Base-by-base conservation (phyloP, 2,113 vertebrate species). In the Setophaga coronata region DNA sequence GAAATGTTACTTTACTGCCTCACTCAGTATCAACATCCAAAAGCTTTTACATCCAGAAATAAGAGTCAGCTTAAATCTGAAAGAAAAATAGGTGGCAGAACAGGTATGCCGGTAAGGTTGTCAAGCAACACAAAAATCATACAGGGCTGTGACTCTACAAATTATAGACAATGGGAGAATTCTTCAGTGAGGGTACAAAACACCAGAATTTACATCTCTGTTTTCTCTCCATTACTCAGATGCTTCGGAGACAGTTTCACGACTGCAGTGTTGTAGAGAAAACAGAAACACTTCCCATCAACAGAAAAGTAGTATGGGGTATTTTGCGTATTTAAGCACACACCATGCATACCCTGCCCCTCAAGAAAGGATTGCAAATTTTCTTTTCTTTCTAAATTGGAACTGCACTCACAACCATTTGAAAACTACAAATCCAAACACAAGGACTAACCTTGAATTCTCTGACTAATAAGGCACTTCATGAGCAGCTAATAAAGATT, bases 101-200 rank as follows among this genome's bases (percentile, higher is more conserved):
- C 4, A 66, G 26, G 16, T 56, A 70, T 18, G 9, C 34, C 9
- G 0, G 42, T 21, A 54, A 53, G 9, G 28, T 62, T 78, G 84
- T 26, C 26, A 42, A 86, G 21, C 42, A 80, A 83, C 0, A 2
- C 50, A 72, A 66, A 83, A 81, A 43, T 8, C 25, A 42, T 14
- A 61, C 14, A 51, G 14, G 7, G 51, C 6, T 74, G 10, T 34
- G n/a, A 71, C 14, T 33, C 12, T 14, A 5, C 33, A 51, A 34
- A 5, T 60, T 14, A 47, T 0, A 89, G 42, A 54, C 34, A 65
- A 40, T 0, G 0, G 28, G 6, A 31, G 11, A 83, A 56, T 76
- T 79, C 65, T 76, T 72, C 73, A 67, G 31, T 12, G 3, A 81
- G 15, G 18, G 21, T 21, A 64, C 3, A 45, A 53, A 78, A 28